Base-by-base conservation (phyloP, 2,797 vertebrate species). In the Garrulus glandarius region DNA sequence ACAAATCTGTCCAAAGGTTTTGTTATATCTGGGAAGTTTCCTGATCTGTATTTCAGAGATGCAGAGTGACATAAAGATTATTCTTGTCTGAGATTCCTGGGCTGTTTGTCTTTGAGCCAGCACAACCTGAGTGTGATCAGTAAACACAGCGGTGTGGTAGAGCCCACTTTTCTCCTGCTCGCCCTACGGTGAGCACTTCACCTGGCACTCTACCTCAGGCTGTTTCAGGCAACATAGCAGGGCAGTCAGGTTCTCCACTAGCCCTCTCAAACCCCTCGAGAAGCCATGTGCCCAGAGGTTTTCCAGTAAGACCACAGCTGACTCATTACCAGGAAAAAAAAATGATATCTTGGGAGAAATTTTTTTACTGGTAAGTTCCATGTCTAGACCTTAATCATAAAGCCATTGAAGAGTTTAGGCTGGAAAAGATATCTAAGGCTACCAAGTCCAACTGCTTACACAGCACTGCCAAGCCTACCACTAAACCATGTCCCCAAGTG, bases 301-400 rank as follows among this genome's bases (percentile, higher is more conserved):
- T 92, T 87, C 55, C 41, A 47, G 11, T 2, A 75, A 14, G 20
- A 50, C 21, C 30, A 29, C 14, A 37, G n/a, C 9, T 46, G 49
- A 13, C 21, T 11, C 4, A 9, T 20, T 9, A 47, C 11, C 24
- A 47, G 29, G 65, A 5, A 41, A 67, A 18, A 18, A 37, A 69
- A 81, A 53, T 1, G 15, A 11, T 10, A 32, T 20, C 13, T 78
- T 74, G 1, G 1, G 24, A 57, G 6, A 5, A 2, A 1, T 22
- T 9, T 16, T 67, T 55, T 63, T 30, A 36, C 26, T 46, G 6
- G 5, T 34, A 75, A 23, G 27, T 13, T 79, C 44, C 37, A 32
- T 26, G 9, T 77, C 47, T 41, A 57, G 32, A 53, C 5, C 7
- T 56, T 68, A 67, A 46, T 32, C n/a, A 34, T 22, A 57, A 61